phyloP scores from a whole-genome alignment of 2,113 vertebrate species.

The Ctenodactylus gundi region DNA sequence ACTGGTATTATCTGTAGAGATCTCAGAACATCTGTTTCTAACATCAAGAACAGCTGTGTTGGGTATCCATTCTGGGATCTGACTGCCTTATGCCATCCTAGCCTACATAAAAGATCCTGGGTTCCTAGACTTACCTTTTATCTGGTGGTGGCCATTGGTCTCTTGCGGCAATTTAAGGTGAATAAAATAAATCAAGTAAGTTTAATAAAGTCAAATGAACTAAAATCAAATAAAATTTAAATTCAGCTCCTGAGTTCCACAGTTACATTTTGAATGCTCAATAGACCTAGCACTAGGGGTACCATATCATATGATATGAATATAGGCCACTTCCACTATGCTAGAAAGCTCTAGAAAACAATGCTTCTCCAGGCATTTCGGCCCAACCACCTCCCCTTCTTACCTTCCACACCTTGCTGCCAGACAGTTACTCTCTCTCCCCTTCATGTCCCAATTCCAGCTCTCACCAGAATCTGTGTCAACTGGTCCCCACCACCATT shows the following conservation, averaged over 20 bases:
- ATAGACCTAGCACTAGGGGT: not conserved
- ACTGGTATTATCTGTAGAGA: not conserved
- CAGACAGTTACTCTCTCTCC: not conserved
- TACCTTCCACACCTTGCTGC: not conserved
- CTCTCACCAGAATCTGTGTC: not conserved
- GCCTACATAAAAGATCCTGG: not conserved
- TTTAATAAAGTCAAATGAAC: not conserved
- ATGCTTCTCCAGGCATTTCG: not conserved
- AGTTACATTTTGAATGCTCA: not conserved
- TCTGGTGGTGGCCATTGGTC: too few species aligned
- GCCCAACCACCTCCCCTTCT: not conserved
- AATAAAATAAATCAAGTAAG: conserved; percentile 6
- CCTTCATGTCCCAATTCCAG: not conserved
- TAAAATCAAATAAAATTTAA: conserved; percentile 33
- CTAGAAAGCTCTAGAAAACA: not conserved
- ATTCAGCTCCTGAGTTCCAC: not conserved
- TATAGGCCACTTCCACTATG: not conserved
- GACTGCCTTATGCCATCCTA: not conserved
- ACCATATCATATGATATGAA: not conserved
- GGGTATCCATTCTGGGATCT: not conserved
- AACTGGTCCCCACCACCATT: not conserved
- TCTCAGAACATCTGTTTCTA: not conserved
- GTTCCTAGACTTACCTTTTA: not conserved
- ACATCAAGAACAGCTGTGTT: not conserved
- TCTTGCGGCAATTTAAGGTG: not conserved